Conservation (phyloP, 2,888 invertebrate species). For the Platypus cylindrus region DNA sequence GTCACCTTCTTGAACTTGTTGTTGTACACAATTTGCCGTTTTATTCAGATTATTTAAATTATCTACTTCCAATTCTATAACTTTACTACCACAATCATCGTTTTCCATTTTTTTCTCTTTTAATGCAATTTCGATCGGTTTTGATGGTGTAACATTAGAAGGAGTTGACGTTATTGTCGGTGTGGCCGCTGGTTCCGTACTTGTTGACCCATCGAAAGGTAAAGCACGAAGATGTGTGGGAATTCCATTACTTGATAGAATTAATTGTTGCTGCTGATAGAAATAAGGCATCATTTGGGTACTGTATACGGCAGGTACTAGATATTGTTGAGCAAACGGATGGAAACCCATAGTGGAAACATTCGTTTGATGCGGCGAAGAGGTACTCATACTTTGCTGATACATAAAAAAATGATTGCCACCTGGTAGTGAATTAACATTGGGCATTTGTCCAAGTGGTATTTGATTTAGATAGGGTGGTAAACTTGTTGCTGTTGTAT, state of each 20-base stretch:
- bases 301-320: constrained; percentile 36
- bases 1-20: constrained; percentile 1
- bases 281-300: constrained; percentile 43
- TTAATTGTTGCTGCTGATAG: constrained; percentile 43
- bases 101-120: no score
- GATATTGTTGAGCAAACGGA: constrained; percentile 41
- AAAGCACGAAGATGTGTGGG: constrained; percentile 28
- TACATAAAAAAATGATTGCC: constrained; percentile 40
- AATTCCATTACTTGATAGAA: constrained; percentile 37
- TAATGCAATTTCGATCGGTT: background rate
- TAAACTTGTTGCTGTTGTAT: constrained; percentile 6
- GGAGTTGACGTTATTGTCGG: no score
- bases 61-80: constrained; percentile 6
- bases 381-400: constrained; percentile 43
- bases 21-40: constrained; percentile 4
- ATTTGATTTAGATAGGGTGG: constrained; percentile 13
- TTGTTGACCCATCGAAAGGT: constrained; percentile 25
- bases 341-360: constrained; percentile 32
- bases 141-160: no score
- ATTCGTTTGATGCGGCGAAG: constrained; percentile 26
- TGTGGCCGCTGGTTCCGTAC: constrained; percentile 1
- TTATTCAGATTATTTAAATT: constrained; percentile 3
- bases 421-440: constrained; percentile 27
- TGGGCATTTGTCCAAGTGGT: constrained; percentile 19
- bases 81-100: background rate